Percentiles rank a stretch among this genome's conserved stretches.
Conservation (phyloP, 2,797 vertebrate genomes). For the Chrosomus eos region DNA sequence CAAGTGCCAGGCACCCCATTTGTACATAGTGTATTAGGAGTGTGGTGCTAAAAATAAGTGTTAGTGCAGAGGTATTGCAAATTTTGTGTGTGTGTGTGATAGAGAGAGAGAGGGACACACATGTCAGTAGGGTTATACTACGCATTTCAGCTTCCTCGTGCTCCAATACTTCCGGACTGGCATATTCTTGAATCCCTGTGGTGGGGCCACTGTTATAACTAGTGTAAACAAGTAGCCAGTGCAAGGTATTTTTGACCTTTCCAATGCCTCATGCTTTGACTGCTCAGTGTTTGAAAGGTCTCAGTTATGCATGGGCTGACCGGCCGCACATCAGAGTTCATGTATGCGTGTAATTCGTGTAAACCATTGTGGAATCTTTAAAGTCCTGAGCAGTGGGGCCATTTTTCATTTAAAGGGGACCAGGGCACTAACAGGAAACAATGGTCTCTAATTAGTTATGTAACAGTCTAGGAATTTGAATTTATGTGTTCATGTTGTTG, state of each 20-base stretch:
- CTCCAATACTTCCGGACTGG: constrained; percentile 19
- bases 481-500: background rate
- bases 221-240: constrained; percentile 32
- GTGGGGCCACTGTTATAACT: constrained; percentile 5
- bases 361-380: constrained; percentile 19
- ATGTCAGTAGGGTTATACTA: constrained; percentile 6
- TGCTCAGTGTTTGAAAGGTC: constrained; percentile 40
- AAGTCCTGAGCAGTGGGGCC: constrained; percentile 27
- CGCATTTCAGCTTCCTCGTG: constrained; percentile 23
- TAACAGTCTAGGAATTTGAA: background rate
- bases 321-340: constrained; percentile 34
- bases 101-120: background rate
- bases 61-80: constrained; percentile 67
- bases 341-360: constrained; percentile 45
- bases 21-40: constrained; percentile 76
- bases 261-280: constrained; percentile 31
- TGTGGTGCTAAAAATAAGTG: constrained; percentile 81
- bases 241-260: constrained; percentile 37
- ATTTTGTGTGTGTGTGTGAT: constrained; percentile 26
- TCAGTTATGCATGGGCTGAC: constrained; percentile 18
- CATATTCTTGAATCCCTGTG: constrained; percentile 18
- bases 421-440: background rate
- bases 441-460: background rate
- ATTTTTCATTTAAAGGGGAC: constrained; percentile 22
- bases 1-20: constrained; percentile 67